A percentile compares a stretch with the other conserved stretches of the same genome.
phyloP scores from a whole-genome alignment of 2,113 vertebrate genomes.

The Xiphophorus maculatus region DNA sequence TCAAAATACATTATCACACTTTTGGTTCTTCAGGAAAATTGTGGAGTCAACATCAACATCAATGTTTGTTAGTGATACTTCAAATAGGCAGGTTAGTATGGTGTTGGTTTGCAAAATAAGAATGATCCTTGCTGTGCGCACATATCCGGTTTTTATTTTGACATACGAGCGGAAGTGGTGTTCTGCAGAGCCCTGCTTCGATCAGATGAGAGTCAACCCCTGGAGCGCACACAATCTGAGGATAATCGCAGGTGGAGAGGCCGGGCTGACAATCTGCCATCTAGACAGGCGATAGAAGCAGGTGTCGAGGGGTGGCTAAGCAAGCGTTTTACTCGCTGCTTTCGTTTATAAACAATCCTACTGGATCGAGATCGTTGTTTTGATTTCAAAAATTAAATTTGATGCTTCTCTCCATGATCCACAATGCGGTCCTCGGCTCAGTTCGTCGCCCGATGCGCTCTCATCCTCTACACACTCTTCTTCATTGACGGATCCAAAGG shows the following conservation, averaged over 20 bases:
- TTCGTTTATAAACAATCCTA: background rate
- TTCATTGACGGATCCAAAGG: slow-evolving; percentile 49
- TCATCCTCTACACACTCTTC: slow-evolving; percentile 59
- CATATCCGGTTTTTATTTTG: slow-evolving; percentile 17
- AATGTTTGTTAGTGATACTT: background rate
- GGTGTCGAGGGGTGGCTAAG: background rate
- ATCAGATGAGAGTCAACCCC: slow-evolving; percentile 6
- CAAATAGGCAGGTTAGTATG: background rate
- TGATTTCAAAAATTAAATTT: background rate
- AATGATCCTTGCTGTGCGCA: rapidly evolving
- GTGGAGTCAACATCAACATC: background rate
- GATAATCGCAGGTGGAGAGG: slow-evolving; percentile 70
- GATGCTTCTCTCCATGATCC: slow-evolving; percentile 24
- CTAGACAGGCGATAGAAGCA: slow-evolving; percentile 18
- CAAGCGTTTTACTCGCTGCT: background rate
- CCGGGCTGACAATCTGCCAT: slow-evolving; percentile 31
- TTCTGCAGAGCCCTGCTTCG: background rate
- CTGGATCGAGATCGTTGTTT: slow-evolving; percentile 1
- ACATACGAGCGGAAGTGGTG: slow-evolving; percentile 17
- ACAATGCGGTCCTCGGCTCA: slow-evolving; percentile 64
- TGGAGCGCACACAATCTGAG: slow-evolving; percentile 41
- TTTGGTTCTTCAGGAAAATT: background rate
- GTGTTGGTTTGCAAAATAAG: background rate
- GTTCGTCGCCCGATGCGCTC: slow-evolving; percentile 61
- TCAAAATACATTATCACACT: slow-evolving; percentile 26